These are phyloP conservation scores for Pogonocherus hispidulus DNA, from an alignment of 2,888 invertebrate species.

Conservation along the genomic window DNA sequence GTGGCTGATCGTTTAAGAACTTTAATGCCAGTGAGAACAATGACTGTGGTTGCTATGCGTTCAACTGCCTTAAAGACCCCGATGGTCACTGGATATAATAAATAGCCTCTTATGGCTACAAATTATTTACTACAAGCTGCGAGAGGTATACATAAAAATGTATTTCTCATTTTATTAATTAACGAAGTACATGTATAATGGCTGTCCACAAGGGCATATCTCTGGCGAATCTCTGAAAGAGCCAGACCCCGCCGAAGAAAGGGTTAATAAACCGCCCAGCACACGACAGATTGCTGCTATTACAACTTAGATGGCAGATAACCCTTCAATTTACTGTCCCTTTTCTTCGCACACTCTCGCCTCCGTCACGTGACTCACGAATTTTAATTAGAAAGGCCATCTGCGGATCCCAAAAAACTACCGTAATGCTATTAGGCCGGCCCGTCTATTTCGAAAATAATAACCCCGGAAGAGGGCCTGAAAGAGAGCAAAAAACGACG, in stretches of 20 bases:
- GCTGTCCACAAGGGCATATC: neutral
- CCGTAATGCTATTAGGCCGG: constrained; percentile 46
- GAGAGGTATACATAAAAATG: too few species aligned
- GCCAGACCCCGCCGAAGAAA: neutral
- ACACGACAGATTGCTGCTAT: constrained; percentile 23
- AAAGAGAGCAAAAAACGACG: constrained; percentile 48
- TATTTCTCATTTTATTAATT: too few species aligned
- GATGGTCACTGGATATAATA: too few species aligned
- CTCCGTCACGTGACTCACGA: constrained; percentile 39
- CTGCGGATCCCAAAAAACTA: constrained; percentile 48
- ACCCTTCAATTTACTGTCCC: constrained; percentile 45
- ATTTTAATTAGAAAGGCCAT: constrained; percentile 47
- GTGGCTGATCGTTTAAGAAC: too few species aligned
- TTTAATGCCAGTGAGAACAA: too few species aligned
- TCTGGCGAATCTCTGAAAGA: neutral
- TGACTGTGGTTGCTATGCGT: too few species aligned
- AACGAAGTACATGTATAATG: neutral
- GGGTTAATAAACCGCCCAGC: constrained; percentile 24
- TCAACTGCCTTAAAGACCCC: too few species aligned
- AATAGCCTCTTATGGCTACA: too few species aligned
- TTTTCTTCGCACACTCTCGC: constrained; percentile 39
- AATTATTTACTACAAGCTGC: too few species aligned
- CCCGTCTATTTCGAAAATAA: constrained; percentile 56
- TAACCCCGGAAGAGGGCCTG: constrained; percentile 56
- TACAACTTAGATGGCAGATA: constrained; percentile 32